Conservation (phyloP, 2,888 invertebrate genomes). For the Tetragonisca angustula region DNA sequence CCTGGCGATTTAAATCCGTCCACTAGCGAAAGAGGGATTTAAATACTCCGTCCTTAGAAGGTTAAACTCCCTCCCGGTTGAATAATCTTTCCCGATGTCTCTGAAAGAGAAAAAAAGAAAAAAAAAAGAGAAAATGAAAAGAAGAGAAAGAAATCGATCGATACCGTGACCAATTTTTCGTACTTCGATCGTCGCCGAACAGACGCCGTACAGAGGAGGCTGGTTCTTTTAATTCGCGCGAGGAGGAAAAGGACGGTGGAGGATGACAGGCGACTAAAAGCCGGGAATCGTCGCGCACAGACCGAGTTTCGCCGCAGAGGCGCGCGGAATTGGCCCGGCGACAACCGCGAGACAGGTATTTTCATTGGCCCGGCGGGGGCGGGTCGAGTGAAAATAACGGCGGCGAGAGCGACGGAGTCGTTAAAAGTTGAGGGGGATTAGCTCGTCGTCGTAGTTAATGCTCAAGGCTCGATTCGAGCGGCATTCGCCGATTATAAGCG, state of each 20-base stretch:
- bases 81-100: background rate
- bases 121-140: too few relatives aligned
- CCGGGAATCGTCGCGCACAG: background rate
- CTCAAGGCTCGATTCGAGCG: background rate
- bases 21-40: too few relatives aligned
- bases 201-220: background rate
- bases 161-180: background rate
- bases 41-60: too few relatives aligned
- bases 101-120: background rate
- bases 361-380: background rate
- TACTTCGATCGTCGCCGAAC: background rate
- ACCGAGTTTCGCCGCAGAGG: background rate
- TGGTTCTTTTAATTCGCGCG: background rate
- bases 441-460: background rate
- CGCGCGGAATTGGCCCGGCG: background rate
- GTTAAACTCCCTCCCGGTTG: background rate
- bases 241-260: background rate
- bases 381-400: constrained; percentile 1
- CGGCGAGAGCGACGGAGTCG: background rate
- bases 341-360: background rate
- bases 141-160: background rate
- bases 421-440: background rate
- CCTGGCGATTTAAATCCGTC: too few relatives aligned
- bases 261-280: background rate
- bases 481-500: background rate